Evolutionary conservation across 2,888 invertebrate genomes (phyloP).

Genomic region (Torymus aiolomorphi): DNA sequence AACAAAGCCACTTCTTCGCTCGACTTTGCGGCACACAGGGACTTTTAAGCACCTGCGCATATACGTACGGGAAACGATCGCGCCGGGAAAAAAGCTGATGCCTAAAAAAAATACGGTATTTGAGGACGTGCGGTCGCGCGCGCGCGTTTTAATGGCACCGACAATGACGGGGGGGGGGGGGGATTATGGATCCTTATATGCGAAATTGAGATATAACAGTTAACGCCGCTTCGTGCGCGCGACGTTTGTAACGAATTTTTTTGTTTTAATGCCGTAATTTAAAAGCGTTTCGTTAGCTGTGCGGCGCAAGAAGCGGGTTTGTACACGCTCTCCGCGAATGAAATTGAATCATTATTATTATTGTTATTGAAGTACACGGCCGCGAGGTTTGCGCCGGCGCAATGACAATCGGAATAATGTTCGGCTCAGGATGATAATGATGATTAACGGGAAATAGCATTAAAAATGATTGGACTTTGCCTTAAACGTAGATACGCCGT

Average conservation of each 20-base stretch:
- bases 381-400: no score
- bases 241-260: slow-evolving; percentile 19
- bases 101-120: slow-evolving; percentile 24
- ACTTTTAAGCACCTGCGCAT: slow-evolving; percentile 5
- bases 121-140: slow-evolving; percentile 3
- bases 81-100: background rate
- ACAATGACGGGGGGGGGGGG: slow-evolving; percentile 25
- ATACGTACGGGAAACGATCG: slow-evolving; percentile 14
- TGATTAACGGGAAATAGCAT: no score
- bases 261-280: slow-evolving; percentile 12
- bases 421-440: no score
- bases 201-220: slow-evolving; percentile 43
- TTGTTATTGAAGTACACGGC: no score
- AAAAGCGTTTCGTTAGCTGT: slow-evolving; percentile 4
- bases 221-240: slow-evolving; percentile 8
- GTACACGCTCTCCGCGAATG: no score
- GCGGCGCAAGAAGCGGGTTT: no score
- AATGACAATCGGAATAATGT: no score
- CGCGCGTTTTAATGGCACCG: slow-evolving; percentile 22
- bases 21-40: background rate
- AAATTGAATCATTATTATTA: slow-evolving; percentile 4
- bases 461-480: no score
- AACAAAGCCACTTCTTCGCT: slow-evolving; percentile 26
- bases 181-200: slow-evolving; percentile 36
- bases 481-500: no score